Base-by-base conservation (phyloP, 2,113 vertebrate genomes). In the Beaufortia kweichowensis region DNA sequence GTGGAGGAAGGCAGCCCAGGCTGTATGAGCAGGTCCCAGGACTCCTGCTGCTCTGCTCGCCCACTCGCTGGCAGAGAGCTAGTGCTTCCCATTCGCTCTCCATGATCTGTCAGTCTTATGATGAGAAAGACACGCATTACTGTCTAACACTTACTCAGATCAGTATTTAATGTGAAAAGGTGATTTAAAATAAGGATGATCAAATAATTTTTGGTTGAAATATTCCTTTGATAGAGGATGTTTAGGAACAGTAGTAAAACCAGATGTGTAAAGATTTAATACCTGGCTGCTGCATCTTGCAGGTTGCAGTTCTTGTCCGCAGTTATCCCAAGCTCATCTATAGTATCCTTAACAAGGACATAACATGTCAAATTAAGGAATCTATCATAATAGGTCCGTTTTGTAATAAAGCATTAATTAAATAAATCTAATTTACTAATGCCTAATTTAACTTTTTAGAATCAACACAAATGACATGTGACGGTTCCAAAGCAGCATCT, bases 241-340 rank as follows among this genome's bases (percentile, higher is more conserved):
- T n/a, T n/a, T n/a, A n/a, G n/a, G n/a, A n/a, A n/a, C n/a, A n/a
- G n/a, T n/a, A n/a, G n/a, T n/a, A n/a, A n/a, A n/a, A n/a, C n/a
- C n/a, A n/a, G n/a, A n/a, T n/a, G n/a, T n/a, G n/a, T n/a, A n/a
- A n/a, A n/a, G n/a, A n/a, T n/a, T n/a, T n/a, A n/a, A 64, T 92
- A 98, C 96, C 96, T 96, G 83, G 84, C 66, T 76, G 90, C 79
- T 73, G 90, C 86, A 62, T 96, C 95, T 68, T 92, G 93, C 76
- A 93, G 14, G 81, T 75, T 92, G 73, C 90, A 87, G 85, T 93
- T 96, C 87, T 95, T 94, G 65, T 93, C 91, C 83, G 83, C 88
- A 23, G 83, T 75, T 68, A 86, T 9, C 24, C 53, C 82, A 5
- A 84, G 81, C 33, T 95, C 94, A 75, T 96, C 94, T 90, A 86